Percentiles rank a stretch among this genome's conserved stretches.
Evolutionary conservation across 92 coral and sea anemone species (phyloP).

Genomic region (Porites rus): DNA sequence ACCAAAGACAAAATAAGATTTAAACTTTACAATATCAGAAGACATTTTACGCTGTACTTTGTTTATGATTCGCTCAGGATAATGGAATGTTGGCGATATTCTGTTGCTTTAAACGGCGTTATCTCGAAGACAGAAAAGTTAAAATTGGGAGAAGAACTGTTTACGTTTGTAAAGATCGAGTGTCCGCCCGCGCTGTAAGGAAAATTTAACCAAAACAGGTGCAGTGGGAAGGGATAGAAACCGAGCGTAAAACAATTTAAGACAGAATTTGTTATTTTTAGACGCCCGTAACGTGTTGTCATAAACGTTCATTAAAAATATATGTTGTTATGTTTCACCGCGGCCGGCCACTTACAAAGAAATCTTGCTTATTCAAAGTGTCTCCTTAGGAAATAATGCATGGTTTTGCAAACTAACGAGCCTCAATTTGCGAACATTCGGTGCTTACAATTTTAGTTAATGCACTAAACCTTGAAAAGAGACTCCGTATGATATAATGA

Average conservation of each 20-base stretch:
- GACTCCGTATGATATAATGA: too few species aligned
- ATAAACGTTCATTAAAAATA: slow-evolving; percentile 82
- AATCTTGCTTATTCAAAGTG: slow-evolving; percentile 8
- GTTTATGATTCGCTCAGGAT: neutral
- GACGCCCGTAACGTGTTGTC: slow-evolving; percentile 60
- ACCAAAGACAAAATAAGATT: neutral
- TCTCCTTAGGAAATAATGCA: neutral
- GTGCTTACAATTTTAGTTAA: slow-evolving; percentile 9
- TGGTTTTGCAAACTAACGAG: neutral
- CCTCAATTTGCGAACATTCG: neutral
- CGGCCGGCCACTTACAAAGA: neutral
- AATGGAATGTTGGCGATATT: slow-evolving; percentile 23
- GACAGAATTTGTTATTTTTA: slow-evolving; percentile 63
- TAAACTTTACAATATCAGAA: slow-evolving; percentile 7
- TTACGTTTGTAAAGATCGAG: neutral
- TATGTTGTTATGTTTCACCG: slow-evolving; percentile 63
- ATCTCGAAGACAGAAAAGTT: slow-evolving; percentile 3
- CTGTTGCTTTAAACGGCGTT: slow-evolving; percentile 6
- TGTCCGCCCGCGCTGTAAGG: neutral
- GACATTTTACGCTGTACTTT: slow-evolving; percentile 1
- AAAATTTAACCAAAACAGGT: neutral
- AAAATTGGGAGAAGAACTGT: neutral
- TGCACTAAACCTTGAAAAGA: neutral
- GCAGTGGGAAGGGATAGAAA: neutral
- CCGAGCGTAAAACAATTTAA: slow-evolving; percentile 9